A percentile compares a stretch with the other conserved stretches of the same genome.
Evolutionary conservation across 2,113 vertebrate genomes (phyloP).

Genomic region (Gymnorhina tibicen): DNA sequence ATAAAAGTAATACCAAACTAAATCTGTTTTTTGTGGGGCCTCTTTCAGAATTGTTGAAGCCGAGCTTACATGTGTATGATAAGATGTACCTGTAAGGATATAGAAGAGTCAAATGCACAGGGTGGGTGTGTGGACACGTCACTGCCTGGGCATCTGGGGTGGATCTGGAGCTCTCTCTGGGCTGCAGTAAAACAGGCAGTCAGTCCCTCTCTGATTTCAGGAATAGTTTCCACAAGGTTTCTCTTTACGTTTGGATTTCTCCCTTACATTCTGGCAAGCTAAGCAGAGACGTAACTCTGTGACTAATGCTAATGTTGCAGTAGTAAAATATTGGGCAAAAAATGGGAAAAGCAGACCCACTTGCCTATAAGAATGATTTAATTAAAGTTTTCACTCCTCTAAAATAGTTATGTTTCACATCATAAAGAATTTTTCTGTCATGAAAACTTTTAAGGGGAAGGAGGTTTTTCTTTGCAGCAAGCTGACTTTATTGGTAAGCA

Average conservation of each 20-base stretch:
- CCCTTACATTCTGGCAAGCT: background rate
- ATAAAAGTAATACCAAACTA: background rate
- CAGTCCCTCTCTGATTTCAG: background rate
- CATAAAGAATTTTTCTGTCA: conserved; percentile 37
- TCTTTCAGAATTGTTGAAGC: background rate
- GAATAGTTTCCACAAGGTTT: background rate
- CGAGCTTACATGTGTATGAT: background rate
- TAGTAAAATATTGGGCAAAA: conserved; percentile 33
- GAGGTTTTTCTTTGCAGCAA: conserved; percentile 23
- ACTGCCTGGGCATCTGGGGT: background rate
- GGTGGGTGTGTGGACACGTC: background rate
- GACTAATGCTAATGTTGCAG: conserved; percentile 29
- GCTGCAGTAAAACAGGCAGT: background rate
- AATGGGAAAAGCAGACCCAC: conserved; percentile 43
- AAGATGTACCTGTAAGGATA: background rate
- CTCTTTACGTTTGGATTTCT: background rate
- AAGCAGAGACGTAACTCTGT: background rate
- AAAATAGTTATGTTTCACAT: conserved; percentile 47
- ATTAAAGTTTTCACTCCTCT: conserved; percentile 51
- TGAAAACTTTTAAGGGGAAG: conserved; percentile 8
- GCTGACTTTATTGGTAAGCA: conserved; percentile 39
- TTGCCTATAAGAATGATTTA: conserved; percentile 35
- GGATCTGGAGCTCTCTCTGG: background rate
- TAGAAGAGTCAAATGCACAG: background rate
- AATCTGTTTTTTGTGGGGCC: background rate